Evolutionary conservation across 2,113 vertebrate species (phyloP).

Genomic region (Ctenodactylus gundi): DNA sequence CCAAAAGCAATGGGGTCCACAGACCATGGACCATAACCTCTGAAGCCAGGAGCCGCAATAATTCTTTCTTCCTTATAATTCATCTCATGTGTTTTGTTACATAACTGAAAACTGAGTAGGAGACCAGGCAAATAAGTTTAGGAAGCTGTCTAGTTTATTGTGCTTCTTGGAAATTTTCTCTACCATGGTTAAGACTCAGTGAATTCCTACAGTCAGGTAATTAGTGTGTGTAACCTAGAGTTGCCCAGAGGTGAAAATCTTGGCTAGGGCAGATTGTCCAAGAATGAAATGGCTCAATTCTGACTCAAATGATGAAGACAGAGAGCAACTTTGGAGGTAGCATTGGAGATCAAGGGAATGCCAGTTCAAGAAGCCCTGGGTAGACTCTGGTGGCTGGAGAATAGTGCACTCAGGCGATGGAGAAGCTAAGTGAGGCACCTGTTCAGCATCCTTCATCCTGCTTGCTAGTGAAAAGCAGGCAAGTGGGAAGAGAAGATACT

Average conservation of each 20-base stretch:
- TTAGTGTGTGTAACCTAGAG: background rate
- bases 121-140: background rate
- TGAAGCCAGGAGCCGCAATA: background rate
- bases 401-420: background rate
- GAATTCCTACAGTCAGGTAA: background rate
- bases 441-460: background rate
- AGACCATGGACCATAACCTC: background rate
- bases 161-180: background rate
- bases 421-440: too few relatives aligned
- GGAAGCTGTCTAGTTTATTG: background rate
- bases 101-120: background rate
- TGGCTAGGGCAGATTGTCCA: background rate
- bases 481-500: too few relatives aligned
- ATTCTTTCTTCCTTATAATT: background rate
- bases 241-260: background rate
- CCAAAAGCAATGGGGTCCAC: background rate
- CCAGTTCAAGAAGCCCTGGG: background rate
- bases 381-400: background rate
- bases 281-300: background rate
- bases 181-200: background rate
- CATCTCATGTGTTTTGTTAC: background rate
- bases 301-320: background rate
- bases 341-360: background rate
- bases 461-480: background rate
- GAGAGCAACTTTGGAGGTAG: background rate